These are phyloP conservation scores for Epizoanthus rinbou DNA, from an alignment of 92 coral and sea anemone species.

Conservation along the genomic window DNA sequence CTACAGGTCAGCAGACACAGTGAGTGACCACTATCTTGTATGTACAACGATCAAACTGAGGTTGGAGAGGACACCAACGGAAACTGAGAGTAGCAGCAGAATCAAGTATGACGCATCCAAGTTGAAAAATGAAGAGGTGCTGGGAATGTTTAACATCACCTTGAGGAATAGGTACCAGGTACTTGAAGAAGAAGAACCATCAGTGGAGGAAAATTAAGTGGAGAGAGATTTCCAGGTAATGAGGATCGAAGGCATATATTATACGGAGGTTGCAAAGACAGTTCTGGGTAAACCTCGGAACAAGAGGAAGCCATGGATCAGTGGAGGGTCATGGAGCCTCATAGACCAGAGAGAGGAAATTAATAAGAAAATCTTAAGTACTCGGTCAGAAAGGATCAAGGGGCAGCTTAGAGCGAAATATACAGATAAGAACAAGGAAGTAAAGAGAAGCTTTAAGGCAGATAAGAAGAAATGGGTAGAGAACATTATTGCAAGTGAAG, in stretches of 20 bases:
- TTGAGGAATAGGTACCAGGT: slow-evolving; percentile 5
- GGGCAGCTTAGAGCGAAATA: too few relatives aligned
- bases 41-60: not conserved
- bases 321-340: too few relatives aligned
- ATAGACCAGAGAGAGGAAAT: too few relatives aligned
- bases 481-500: too few relatives aligned
- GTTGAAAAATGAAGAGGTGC: slow-evolving; percentile 14
- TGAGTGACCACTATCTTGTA: slow-evolving; percentile 10
- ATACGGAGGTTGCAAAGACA: not conserved
- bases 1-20: slow-evolving; percentile 18
- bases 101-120: not conserved
- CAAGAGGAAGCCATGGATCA: too few relatives aligned
- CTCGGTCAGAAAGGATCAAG: not conserved
- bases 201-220: not conserved
- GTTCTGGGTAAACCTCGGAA: not conserved
- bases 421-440: too few relatives aligned
- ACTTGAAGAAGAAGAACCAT: slow-evolving; percentile 7
- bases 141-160: not conserved
- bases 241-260: not conserved
- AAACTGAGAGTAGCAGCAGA: not conserved
- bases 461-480: too few relatives aligned
- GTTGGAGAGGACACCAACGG: not conserved
- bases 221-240: not conserved
- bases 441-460: too few relatives aligned
- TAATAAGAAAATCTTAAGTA: too few relatives aligned